Base-by-base conservation (phyloP, 2,888 invertebrate genomes). In the Drosophila kambysellisi region DNA sequence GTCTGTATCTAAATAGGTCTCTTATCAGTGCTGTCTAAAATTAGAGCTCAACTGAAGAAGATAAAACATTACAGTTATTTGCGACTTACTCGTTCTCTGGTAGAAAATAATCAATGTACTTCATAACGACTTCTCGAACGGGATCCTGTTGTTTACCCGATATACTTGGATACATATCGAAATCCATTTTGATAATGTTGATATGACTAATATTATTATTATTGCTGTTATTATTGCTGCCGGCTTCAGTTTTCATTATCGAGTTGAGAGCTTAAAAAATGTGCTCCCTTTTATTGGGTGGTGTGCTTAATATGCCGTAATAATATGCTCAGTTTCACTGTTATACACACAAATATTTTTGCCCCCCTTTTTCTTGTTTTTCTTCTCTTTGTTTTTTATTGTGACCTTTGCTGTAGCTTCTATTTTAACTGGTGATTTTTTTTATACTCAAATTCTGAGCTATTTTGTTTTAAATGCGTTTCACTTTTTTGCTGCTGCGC, bases 101-200 rank as follows among this genome's bases (percentile, higher is more conserved):
- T 91, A 95, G 94, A 94, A 95, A 95, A 93, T 95, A 95, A 94
- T 95, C 95, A 90, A 95, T 95, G 93, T 95, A 95, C 93, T 95
- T 95, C 93, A 95, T 95, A 91, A 95, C 95, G 82, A 95, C 95
- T 93, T 95, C 95, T 89, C 95, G 94, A 79, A 95, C 94, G 83
- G 95, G 94, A 94, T 95, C 95, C 93, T 95, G 95, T 94, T 95
- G 95, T 73, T 92, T 92, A 56, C 91, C 95, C 93, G 95, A 94
- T 75, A 93, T 92, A 68, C 91, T 92, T 90, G 95, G 94, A 94
- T 95, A 95, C 94, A 94, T 94, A 79, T 93, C 92, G 88, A 94
- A 94, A 93, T 94, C 94, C 94, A 95, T 94, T 88, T 91, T 87
- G 60, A 39, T 79, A 43, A 94, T 95, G 82, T n/a, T 39, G 29